Evolutionary conservation across 1,140 invertebrate genomes (phyloP), one percentile per base, ranked within the genome.

Genomic region (Drosophila tsacasi): DNA sequence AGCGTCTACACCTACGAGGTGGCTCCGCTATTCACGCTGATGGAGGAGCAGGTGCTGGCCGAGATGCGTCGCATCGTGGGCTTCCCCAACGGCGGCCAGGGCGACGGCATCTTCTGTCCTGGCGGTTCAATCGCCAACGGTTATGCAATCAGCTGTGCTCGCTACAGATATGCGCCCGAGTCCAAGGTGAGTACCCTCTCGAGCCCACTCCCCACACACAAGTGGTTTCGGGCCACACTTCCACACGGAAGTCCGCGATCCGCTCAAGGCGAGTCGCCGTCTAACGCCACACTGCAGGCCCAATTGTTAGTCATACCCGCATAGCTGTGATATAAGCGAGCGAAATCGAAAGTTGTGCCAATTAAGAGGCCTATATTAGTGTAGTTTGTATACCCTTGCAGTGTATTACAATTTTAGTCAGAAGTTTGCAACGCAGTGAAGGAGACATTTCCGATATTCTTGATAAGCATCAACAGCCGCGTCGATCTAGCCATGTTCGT

Each of bases 81-180:
- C 0, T 99, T 97, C 94, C 93, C 94, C 6, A 93, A 95, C 13
- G 94, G 95, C 47, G 96, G 96, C 4, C 69, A 86, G 37, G 95
- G 95, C 3, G 97, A 98, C 93, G 98, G 97, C 0, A 97, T 99
- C 50, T 99, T 99, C 93, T 97, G 97, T 87, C 98, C 98, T 12
- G 98, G 98, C 35, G 98, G 98, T 1, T 98, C 98, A 1, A 97
- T 99, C 77, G 97, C 98, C 4, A 99, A 99, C 92, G 96, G 98
- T 66, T 99, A 99, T 92, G 98, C 97, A 15, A 97, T 99, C 62
- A 97, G 97, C 85, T 95, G 97, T 66, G 98, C 98, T 4, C 94
- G 98, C 40, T 96, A 97, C 87, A 93, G 95, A 73, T 94, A 94
- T 63, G 95, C 96, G 86, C 97, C 98, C 10, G 95, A 97, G 67